phyloP scores from a whole-genome alignment of 2,888 invertebrate genomes.

The Agrotis clavis region DNA sequence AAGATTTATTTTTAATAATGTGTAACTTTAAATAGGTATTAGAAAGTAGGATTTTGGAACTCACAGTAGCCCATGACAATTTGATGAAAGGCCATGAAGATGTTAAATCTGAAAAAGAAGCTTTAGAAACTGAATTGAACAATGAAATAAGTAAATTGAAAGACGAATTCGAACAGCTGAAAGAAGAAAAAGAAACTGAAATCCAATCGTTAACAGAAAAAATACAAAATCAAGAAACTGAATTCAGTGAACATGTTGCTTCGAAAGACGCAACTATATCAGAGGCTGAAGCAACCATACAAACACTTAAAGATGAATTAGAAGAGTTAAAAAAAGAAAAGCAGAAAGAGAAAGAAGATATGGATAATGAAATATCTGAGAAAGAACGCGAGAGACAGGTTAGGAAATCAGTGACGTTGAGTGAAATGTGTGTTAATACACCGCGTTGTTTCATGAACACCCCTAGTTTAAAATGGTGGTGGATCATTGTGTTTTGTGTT shows the following conservation, averaged over 20 bases:
- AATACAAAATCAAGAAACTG: slow-evolving; percentile 67
- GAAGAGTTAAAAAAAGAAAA: slow-evolving; percentile 71
- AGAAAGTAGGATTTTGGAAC: slow-evolving; percentile 72
- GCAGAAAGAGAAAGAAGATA: slow-evolving; percentile 77
- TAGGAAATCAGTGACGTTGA: slow-evolving; percentile 73
- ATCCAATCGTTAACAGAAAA: slow-evolving; percentile 74
- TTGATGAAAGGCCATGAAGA: slow-evolving; percentile 66
- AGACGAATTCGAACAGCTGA: slow-evolving; percentile 68
- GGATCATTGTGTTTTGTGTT: slow-evolving; percentile 46
- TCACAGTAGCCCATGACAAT: slow-evolving; percentile 67
- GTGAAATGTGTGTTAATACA: slow-evolving; percentile 60
- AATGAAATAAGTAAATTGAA: slow-evolving; percentile 73
- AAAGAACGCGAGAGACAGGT: slow-evolving; percentile 83
- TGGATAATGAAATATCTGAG: slow-evolving; percentile 69
- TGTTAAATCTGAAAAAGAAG: slow-evolving; percentile 70
- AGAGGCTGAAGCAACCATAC: slow-evolving; percentile 68
- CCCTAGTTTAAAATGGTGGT: slow-evolving; percentile 54
- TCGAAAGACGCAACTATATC: slow-evolving; percentile 72
- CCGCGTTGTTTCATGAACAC: slow-evolving; percentile 54
- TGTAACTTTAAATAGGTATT: slow-evolving; percentile 78
- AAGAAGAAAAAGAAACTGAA: slow-evolving; percentile 73
- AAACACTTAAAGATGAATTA: slow-evolving; percentile 73
- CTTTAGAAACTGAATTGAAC: slow-evolving; percentile 67
- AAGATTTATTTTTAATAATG: slow-evolving; percentile 49
- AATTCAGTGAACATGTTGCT: slow-evolving; percentile 65